These are phyloP conservation scores for Macrotus californicus DNA, from an alignment of 2,113 vertebrate species.

Conservation along the genomic window DNA sequence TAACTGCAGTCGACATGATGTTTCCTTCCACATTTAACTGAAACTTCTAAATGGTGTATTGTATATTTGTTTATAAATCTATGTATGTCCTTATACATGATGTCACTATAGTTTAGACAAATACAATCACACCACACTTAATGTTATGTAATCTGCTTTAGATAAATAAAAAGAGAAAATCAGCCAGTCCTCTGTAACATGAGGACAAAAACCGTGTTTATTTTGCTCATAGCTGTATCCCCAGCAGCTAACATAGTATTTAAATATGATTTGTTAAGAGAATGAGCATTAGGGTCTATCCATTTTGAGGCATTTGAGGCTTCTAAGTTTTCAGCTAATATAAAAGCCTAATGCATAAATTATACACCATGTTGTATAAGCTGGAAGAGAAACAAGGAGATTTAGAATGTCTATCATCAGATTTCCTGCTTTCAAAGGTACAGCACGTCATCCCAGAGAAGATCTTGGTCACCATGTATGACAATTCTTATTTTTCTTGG, in stretches of 20 bases:
- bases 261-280: not conserved
- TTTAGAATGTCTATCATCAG: not conserved
- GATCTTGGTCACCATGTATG: not conserved
- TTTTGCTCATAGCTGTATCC: not conserved
- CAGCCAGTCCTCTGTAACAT: not conserved
- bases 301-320: not conserved
- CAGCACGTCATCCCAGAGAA: not conserved
- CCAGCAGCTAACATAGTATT: not conserved
- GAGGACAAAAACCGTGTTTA: not conserved
- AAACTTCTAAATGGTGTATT: not conserved
- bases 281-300: not conserved
- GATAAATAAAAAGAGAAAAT: not conserved
- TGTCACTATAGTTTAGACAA: not conserved
- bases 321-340: not conserved
- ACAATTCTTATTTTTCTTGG: conserved; percentile 14
- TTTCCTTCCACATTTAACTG: not conserved
- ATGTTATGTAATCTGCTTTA: not conserved
- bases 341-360: not conserved
- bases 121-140: not conserved
- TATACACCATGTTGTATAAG: not conserved
- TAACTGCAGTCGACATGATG: not conserved
- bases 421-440: not conserved
- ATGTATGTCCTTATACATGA: not conserved
- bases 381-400: not conserved
- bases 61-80: not conserved